Conservation (phyloP, 2,797 vertebrate species). For the Schizopygopsis malacanthus region DNA sequence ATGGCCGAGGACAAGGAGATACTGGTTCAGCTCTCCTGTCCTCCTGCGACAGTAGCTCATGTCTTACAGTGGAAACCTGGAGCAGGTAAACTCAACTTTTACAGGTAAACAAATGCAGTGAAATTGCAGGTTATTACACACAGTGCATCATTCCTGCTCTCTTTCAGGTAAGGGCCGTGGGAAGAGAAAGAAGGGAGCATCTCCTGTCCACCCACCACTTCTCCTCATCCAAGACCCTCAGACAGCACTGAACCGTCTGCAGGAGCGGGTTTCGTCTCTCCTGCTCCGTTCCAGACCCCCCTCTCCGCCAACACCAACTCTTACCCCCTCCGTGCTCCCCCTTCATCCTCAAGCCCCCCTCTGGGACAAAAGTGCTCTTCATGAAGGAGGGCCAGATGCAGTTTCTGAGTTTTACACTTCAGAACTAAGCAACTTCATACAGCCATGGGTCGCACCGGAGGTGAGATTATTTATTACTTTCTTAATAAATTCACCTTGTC, state of each 20-base stretch:
- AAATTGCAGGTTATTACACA: not conserved
- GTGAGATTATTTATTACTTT: slow-evolving; percentile 69
- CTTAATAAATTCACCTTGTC: not conserved
- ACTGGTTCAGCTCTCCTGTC: slow-evolving; percentile 34
- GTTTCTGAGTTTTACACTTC: slow-evolving; percentile 76
- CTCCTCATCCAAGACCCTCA: slow-evolving; percentile 84
- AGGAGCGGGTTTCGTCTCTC: slow-evolving; percentile 82
- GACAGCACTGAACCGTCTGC: slow-evolving; percentile 74
- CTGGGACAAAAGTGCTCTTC: slow-evolving; percentile 87
- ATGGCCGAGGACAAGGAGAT: slow-evolving; percentile 38
- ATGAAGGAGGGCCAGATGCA: slow-evolving; percentile 52
- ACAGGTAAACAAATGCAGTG: not conserved
- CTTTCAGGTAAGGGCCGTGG: slow-evolving; percentile 77
- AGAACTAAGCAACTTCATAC: slow-evolving; percentile 77
- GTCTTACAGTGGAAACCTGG: slow-evolving; percentile 64
- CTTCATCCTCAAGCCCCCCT: slow-evolving; percentile 71
- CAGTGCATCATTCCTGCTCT: not conserved
- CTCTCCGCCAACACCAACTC: slow-evolving; percentile 79
- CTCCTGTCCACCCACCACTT: slow-evolving; percentile 72
- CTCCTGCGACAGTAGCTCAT: slow-evolving; percentile 20
- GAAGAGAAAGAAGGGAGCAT: slow-evolving; percentile 70
- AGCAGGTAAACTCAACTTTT: slow-evolving; percentile 60
- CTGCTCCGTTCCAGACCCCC: slow-evolving; percentile 75
- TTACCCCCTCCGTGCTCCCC: slow-evolving; percentile 77
- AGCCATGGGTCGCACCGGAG: slow-evolving; percentile 66